phyloP scores from a whole-genome alignment of 2,888 invertebrate species.

The Ectemnius cavifrons region DNA sequence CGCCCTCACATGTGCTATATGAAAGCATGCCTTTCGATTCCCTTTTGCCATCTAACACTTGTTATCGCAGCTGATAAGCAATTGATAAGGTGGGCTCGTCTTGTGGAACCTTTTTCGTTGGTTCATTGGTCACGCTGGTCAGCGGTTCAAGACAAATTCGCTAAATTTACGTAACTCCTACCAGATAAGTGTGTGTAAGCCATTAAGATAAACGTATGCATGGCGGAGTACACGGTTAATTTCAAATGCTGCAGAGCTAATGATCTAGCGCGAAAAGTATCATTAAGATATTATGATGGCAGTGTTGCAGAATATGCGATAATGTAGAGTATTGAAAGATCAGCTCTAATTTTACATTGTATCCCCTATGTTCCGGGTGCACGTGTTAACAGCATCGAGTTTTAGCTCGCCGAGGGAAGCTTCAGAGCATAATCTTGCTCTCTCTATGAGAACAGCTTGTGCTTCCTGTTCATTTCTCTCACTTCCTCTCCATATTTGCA shows the following conservation, averaged over 20 bases:
- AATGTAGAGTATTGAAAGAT: no score
- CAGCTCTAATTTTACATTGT: no score
- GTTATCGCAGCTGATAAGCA: constrained; percentile 9
- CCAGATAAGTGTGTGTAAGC: no score
- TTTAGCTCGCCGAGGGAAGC: constrained; percentile 60
- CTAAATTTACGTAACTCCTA: no score
- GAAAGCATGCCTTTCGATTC: not conserved
- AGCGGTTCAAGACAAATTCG: no score
- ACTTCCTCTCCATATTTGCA: constrained; percentile 83
- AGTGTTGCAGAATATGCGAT: no score
- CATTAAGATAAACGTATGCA: no score
- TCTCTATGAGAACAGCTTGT: constrained; percentile 81
- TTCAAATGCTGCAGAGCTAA: no score
- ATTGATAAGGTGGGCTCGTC: constrained; percentile 29
- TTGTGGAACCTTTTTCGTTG: not conserved
- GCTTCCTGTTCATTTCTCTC: constrained; percentile 80
- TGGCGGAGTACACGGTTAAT: no score
- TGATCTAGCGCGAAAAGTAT: no score
- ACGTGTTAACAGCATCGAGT: constrained; percentile 16
- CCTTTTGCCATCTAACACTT: not conserved
- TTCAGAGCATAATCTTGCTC: constrained; percentile 79
- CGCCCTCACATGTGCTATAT: constrained; percentile 4
- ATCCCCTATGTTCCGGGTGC: constrained; percentile 20
- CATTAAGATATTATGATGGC: no score
- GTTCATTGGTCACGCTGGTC: not conserved